Evolutionary conservation across 1,140 invertebrate species (phyloP).

Genomic region (Meloidogyne floridensis): DNA sequence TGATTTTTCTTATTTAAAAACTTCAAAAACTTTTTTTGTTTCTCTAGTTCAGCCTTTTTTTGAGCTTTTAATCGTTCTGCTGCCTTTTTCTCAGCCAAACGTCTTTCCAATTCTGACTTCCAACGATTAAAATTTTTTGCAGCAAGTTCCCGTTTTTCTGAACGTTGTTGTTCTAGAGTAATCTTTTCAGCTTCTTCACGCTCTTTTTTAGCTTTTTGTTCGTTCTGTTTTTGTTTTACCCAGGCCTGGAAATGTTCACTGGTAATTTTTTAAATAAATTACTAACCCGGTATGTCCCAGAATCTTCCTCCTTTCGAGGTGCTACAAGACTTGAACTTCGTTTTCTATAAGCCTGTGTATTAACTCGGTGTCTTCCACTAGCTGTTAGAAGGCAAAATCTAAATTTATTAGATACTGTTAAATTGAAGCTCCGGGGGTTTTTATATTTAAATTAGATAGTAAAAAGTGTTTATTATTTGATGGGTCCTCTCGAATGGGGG

Average conservation of each 20-base stretch:
- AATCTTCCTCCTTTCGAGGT: not conserved
- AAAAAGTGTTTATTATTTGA: no score
- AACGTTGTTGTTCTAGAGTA: not conserved
- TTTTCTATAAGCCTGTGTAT: not conserved
- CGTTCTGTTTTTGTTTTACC: constrained; percentile 13
- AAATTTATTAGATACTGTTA: no score
- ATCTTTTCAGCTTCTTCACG: not conserved
- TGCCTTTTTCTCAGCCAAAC: not conserved
- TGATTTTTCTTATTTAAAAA: not conserved
- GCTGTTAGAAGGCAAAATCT: constrained; percentile 14
- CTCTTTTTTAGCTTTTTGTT: not conserved
- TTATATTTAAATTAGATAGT: no score
- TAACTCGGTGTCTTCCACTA: not conserved
- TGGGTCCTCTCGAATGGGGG: no score
- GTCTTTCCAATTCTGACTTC: constrained; percentile 19
- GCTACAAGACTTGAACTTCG: constrained; percentile 10
- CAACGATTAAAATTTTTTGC: constrained; percentile 17
- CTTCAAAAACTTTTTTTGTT: not conserved
- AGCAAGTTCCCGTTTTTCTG: not conserved
- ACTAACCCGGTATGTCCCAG: not conserved
- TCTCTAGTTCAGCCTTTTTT: not conserved
- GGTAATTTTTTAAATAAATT: not conserved
- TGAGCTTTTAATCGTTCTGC: not conserved
- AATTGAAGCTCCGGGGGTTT: no score
- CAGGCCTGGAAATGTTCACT: constrained; percentile 15